phyloP scores from a whole-genome alignment of 2,797 vertebrate species.

The Gymnoscopelus microlampas region DNA sequence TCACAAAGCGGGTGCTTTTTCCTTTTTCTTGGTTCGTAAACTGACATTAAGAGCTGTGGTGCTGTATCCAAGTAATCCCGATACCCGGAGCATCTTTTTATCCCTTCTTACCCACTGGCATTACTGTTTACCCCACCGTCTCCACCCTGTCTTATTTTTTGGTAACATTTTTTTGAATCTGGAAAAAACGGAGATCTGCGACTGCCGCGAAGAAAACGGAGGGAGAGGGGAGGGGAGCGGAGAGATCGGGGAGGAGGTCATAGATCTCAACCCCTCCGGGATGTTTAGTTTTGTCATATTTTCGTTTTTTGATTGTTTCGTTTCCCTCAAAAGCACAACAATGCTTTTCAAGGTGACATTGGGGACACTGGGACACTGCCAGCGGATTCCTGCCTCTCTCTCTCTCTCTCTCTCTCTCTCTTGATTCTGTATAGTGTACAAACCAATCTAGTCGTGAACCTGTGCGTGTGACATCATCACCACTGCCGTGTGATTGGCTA shows the following conservation, averaged over 20 bases:
- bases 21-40: too few relatives aligned
- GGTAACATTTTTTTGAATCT: too few relatives aligned
- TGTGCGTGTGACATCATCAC: constrained; percentile 58
- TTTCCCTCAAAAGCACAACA: constrained; percentile 70
- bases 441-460: constrained; percentile 52
- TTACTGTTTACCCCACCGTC: too few relatives aligned
- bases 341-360: constrained; percentile 53
- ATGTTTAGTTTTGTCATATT: constrained; percentile 3
- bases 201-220: too few relatives aligned
- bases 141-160: too few relatives aligned
- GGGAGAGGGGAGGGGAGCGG: not conserved
- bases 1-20: too few relatives aligned
- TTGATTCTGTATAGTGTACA: constrained; percentile 70
- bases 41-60: too few relatives aligned
- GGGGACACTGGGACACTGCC: constrained; percentile 38
- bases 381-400: constrained; percentile 10
- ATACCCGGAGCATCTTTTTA: too few relatives aligned
- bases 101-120: too few relatives aligned
- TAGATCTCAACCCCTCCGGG: not conserved
- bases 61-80: too few relatives aligned
- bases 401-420: constrained; percentile 9
- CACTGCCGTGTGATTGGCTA: constrained; percentile 60
- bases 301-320: constrained; percentile 14
- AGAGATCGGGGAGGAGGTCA: not conserved
- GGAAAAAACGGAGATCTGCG: too few relatives aligned